Evolutionary conservation across 2,113 vertebrate species (phyloP), one percentile per base, ranked within the genome.

Genomic region (Cichladusa arquata): DNA sequence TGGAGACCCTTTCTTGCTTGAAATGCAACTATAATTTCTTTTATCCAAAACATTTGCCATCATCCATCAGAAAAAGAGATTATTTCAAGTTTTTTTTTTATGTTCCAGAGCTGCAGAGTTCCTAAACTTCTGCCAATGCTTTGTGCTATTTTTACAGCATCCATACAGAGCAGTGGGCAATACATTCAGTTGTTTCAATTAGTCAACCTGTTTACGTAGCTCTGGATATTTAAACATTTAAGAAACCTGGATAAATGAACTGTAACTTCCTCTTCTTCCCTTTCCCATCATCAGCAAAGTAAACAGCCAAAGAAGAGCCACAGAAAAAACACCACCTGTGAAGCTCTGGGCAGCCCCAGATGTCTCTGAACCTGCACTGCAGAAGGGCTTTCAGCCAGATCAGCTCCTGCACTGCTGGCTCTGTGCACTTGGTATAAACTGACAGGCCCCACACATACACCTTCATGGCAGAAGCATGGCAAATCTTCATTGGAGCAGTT

Each of bases 141-240:
- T 53, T 72, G 29, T 73, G 56, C 61, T 86, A n/a, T 38, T 60
- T 88, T 89, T 86, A 73, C 34, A 42, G 64, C 48, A 34, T 70
- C 48, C 53, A 18, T 56, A 47, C 36, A 65, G 78, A 85, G 44
- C 71, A 25, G 36, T 25, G 20, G 60, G 40, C 50, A 78, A 72
- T 74, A 62, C 15, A 56, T 74, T 22, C 60, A 64, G 47, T 48
- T 73, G 23, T 61, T 94, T 95, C 64, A 78, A 51, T 97, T 96
- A 96, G 91, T 97, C 95, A 92, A 25, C 66, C 90, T 65, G 73
- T 81, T 98, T 95, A 93, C 61, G 45, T 87, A 94, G 44, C 73
- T 93, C 92, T 97, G 50, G 50, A 80, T 96, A 92, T 96, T 96
- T 58, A 36, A 93, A 95, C 26, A 29, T 29, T 51, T 51, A 11